Conservation (phyloP, 2,888 invertebrate species). For the Trissolcus japonicus region DNA sequence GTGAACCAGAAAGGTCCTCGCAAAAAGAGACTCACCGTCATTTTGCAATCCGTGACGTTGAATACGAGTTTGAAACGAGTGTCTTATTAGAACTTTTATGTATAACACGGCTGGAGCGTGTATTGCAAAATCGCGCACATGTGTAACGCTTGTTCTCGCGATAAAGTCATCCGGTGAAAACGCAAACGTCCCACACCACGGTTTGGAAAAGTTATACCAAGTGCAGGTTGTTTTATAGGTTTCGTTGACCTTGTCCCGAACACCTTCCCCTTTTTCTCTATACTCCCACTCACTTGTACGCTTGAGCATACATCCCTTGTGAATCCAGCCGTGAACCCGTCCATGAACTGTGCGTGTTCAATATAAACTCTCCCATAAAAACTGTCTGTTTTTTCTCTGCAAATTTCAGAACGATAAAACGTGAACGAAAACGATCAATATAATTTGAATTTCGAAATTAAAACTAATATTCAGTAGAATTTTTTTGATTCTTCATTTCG, state of each 20-base stretch:
- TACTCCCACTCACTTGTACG: conserved; percentile 54
- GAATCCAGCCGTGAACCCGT: conserved; percentile 66
- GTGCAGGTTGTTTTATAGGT: conserved; percentile 68
- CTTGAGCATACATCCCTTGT: conserved; percentile 58
- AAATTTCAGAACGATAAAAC: conserved; percentile 29
- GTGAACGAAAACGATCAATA: not conserved
- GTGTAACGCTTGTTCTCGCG: conserved; percentile 42
- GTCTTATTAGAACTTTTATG: conserved; percentile 31
- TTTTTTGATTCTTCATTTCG: too few relatives aligned
- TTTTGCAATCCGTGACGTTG: conserved; percentile 7
- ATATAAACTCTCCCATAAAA: conserved; percentile 54
- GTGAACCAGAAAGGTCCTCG: too few relatives aligned
- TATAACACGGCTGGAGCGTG: conserved; percentile 21
- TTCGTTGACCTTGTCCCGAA: conserved; percentile 69
- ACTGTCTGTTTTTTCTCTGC: conserved; percentile 38
- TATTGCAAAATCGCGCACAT: conserved; percentile 43
- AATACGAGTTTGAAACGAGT: not conserved
- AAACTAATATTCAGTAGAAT: too few relatives aligned
- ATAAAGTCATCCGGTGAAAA: conserved; percentile 55
- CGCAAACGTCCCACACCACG: conserved; percentile 62
- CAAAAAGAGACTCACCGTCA: conserved; percentile 41
- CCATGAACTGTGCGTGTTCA: conserved; percentile 60
- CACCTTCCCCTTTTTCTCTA: conserved; percentile 59
- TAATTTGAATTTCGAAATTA: too few relatives aligned
- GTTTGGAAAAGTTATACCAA: conserved; percentile 65